Percentiles rank a stretch among this genome's conserved stretches.
Conservation (phyloP, 1,140 invertebrate species). For the Muscidifurax raptorellus region DNA sequence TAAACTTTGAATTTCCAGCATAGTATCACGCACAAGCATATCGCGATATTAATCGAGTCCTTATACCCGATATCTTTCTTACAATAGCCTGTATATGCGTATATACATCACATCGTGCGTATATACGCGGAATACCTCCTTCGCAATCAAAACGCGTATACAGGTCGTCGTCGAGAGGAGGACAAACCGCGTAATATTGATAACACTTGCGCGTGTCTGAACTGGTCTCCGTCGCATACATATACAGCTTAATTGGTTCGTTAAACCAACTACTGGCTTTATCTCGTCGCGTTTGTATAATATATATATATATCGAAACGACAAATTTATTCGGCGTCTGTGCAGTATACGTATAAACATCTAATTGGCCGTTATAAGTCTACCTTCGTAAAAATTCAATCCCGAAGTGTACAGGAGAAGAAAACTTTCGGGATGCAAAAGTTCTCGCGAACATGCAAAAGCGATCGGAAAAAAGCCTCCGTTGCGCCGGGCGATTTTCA, state of each 20-base stretch:
- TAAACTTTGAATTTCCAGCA: no score
- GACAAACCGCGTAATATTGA: not conserved
- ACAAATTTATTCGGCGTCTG: not conserved
- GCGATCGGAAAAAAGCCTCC: not conserved
- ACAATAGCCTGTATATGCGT: no score
- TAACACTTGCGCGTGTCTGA: no score
- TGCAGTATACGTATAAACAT: not conserved
- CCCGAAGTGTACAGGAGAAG: not conserved
- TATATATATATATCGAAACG: not conserved
- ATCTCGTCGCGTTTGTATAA: not conserved
- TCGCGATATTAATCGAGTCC: not conserved
- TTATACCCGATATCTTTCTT: not conserved
- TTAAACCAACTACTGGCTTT: not conserved
- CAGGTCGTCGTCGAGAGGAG: not conserved
- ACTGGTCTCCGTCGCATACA: no score
- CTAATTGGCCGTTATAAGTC: not conserved
- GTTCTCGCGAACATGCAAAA: not conserved
- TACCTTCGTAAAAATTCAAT: not conserved
- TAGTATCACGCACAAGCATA: no score
- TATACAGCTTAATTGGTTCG: not conserved
- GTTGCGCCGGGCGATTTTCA: no score
- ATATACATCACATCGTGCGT: no score
- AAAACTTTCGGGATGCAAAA: not conserved
- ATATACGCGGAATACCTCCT: not conserved
- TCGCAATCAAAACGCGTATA: not conserved